Percentiles rank a stretch among this genome's conserved stretches.
These are phyloP conservation scores for Phortica okadai DNA, from an alignment of 2,888 invertebrate genomes.

Conservation along the genomic window DNA sequence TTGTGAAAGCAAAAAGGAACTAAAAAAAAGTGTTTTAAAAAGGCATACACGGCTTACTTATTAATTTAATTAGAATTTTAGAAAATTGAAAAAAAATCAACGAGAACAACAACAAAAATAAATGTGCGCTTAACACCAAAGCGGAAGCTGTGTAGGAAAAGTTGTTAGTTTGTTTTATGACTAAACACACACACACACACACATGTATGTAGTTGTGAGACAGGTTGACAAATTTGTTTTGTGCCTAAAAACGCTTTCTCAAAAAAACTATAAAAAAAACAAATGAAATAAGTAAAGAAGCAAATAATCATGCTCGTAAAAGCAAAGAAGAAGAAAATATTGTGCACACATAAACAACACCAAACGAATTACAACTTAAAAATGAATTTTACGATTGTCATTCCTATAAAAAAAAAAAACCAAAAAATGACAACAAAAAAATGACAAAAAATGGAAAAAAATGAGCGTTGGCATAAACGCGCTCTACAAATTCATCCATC, in stretches of 20 bases:
- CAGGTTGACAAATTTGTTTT: conserved; percentile 28
- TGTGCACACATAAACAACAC: conserved; percentile 45
- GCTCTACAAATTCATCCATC: not conserved
- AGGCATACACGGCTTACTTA: conserved; percentile 8
- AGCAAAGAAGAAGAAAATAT: conserved; percentile 19
- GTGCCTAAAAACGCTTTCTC: not conserved
- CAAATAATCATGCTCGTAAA: conserved; percentile 21
- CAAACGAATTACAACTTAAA: conserved; percentile 58
- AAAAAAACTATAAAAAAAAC: conserved; percentile 6
- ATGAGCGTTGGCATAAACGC: conserved; percentile 5
- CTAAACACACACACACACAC: not conserved
- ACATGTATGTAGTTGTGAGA: not conserved
- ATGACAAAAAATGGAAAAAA: not conserved
- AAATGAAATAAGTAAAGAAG: not conserved
- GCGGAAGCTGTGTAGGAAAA: conserved; percentile 5
- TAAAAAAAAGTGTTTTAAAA: not conserved
- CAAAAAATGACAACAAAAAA: conserved; percentile 35
- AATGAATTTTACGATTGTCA: conserved; percentile 67
- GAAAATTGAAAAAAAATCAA: not conserved
- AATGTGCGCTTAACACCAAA: not conserved
- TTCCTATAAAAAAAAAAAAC: conserved; percentile 25
- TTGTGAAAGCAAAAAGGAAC: not conserved
- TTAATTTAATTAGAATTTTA: conserved; percentile 19
- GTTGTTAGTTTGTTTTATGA: not conserved
- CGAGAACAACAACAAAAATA: not conserved